Base-by-base conservation (phyloP, 2,797 vertebrate genomes). In the Gadopsis bispinosus region DNA sequence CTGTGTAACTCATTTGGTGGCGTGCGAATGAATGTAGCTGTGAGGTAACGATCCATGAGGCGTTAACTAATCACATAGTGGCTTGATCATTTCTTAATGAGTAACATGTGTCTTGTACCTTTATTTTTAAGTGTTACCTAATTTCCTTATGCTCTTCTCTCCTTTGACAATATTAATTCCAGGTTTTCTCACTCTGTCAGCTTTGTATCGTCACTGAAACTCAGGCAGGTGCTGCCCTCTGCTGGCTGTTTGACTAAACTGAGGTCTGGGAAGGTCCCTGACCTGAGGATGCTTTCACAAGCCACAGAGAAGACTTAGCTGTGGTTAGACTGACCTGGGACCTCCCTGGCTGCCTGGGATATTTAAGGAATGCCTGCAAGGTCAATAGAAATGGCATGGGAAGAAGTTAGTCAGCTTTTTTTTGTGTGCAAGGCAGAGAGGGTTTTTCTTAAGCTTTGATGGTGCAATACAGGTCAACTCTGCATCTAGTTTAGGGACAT, bases 151-250 rank as follows among this genome's bases (percentile, higher is more conserved):
- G 26, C 26, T 26, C 26, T 26, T 26, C 26, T 26, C 26, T 26
- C 26, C 26, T 26, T 26, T 26, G 26, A 26, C 26, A 26, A 26
- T 26, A 26, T 26, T 26, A 26, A 26, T 26, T 26, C 26, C 26
- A 26, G 26, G 26, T 26, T 56, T 55, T 0, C 16, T 55, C 12
- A 1, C 60, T 2, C 0, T 8, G 19, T 10, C 53, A n/a, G 43
- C 45, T 31, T 9, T 22, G 29, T n/a, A 10, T 65, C 26, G 6
- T 43, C 43, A 29, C 37, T 29, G 20, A 69, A 39, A 54, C 19
- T 0, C 53, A 20, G 62, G 37, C 16, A 6, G 6, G 22, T 70
- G 78, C 64, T 83, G 84, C 62, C 82, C 85, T 20, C 88, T 87
- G 72, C 82, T 87, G 87, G 84, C 39, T 3, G 31, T 12, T n/a